phyloP scores from a whole-genome alignment of 35 echinoderm and acorn worm genomes.

The Heliocidaris erythrogramma region DNA sequence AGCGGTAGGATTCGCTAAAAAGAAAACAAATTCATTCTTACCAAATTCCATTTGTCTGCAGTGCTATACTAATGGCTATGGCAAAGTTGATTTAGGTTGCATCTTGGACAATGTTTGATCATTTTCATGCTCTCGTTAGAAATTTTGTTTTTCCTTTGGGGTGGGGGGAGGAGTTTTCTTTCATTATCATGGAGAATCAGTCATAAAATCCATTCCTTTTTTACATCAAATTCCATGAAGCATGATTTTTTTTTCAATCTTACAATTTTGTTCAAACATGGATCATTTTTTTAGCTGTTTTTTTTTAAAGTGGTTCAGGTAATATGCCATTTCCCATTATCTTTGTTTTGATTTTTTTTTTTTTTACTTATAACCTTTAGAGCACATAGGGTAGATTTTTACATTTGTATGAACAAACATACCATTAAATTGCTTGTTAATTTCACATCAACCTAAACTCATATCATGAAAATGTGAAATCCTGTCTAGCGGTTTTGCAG shows the following conservation, averaged over 20 bases:
- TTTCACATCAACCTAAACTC: too few species aligned
- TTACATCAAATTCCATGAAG: neutral
- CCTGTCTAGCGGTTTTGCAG: too few species aligned
- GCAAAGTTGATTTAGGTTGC: neutral
- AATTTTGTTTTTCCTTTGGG: neutral
- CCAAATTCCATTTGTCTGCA: neutral
- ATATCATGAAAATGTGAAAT: too few species aligned
- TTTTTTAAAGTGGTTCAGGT: neutral
- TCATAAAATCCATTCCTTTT: neutral
- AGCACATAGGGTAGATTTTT: too few species aligned
- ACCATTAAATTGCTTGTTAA: too few species aligned
- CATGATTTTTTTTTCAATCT: neutral
- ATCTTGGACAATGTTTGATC: neutral
- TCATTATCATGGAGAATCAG: neutral
- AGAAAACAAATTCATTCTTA: neutral
- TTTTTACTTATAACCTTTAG: too few species aligned
- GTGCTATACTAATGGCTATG: neutral
- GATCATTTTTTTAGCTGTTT: neutral
- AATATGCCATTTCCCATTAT: neutral
- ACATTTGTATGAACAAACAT: too few species aligned
- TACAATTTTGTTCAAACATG: neutral
- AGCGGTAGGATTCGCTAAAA: slow-evolving; percentile 23
- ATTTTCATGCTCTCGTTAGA: neutral
- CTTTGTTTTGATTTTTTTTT: neutral
- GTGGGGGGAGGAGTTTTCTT: neutral